Evolutionary conservation across 2,797 vertebrate genomes (phyloP), one percentile per base, ranked within the genome.

Genomic region (Glyptemys insculpta): DNA sequence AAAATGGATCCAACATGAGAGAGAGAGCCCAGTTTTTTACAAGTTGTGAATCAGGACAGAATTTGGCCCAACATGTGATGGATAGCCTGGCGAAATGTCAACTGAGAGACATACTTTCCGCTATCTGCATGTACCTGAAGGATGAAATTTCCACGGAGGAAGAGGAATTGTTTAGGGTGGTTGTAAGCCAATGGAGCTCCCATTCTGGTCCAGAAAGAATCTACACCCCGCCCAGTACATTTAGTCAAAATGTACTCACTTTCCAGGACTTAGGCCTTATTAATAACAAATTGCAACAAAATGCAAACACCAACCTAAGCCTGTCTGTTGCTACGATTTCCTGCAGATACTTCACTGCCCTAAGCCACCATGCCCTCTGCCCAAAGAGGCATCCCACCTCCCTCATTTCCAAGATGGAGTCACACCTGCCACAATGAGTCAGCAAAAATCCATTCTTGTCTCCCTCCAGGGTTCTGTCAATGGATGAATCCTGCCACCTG

Each of bases 11-110:
- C 31, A 76, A 90, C 94, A 34, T 50, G 83, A 81, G 57, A 56
- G 50, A 50, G 21, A 0, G 1, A 91, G 74, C 72, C 37, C 72
- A 85, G 5, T 84, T 97, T 97, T 96, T 92, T 91, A 65, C 41
- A 65, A 87, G 80, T 72, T 52, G 18, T 47, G 79, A 88, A 62
- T 91, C 80, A 94, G 74, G 74, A 49, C 25, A 78, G 94, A 94
- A 88, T 84, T 89, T 92, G 80, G 88, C 84, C 92, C 78, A 79
- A 81, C 85, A 93, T 52, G 90, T 90, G 84, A 41, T 41, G 65
- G 65, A 41, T n/a, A 72, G 19, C 19, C 21, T 41, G n/a, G n/a
- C 10, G 12, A 41, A 72, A 37, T 72, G 37, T 41, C 90, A 80
- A 80, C 14, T 47, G 27, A 49, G 27, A 78, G 6, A 78, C 74